Evolutionary conservation across 2,888 invertebrate species (phyloP).

Genomic region (Lasioglossum vierecki): DNA sequence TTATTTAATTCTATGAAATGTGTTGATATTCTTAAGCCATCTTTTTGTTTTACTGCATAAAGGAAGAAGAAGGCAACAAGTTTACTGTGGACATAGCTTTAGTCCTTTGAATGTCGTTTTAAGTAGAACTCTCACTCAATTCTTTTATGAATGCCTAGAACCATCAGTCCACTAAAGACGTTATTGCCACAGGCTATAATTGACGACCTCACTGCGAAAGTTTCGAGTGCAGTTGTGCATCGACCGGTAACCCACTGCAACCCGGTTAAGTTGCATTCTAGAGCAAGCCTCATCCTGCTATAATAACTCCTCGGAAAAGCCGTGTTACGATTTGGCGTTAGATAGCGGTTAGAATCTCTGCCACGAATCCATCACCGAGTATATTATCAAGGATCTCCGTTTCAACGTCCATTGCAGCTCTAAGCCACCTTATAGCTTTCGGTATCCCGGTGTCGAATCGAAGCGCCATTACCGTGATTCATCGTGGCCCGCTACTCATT

Average conservation of each 20-base stretch:
- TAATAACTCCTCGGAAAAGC: background rate
- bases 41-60: no score
- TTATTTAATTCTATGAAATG: no score
- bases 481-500: background rate
- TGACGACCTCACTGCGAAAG: background rate
- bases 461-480: background rate
- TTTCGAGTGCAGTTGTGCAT: background rate
- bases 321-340: background rate
- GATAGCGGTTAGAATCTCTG: constrained; percentile 1
- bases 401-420: background rate
- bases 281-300: background rate
- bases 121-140: background rate
- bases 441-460: constrained; percentile 7
- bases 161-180: background rate
- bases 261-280: background rate
- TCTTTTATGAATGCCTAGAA: background rate
- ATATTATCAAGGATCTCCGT: background rate
- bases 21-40: no score
- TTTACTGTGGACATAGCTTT: no score
- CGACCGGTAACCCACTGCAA: background rate
- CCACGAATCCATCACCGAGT: background rate
- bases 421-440: constrained; percentile 8
- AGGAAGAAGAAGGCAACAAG: no score
- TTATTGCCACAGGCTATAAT: background rate
- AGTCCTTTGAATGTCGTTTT: no score